A percentile compares a stretch with the other conserved stretches of the same genome.
phyloP scores from a whole-genome alignment of 1,140 invertebrate genomes.

The Mylabris phalerata region DNA sequence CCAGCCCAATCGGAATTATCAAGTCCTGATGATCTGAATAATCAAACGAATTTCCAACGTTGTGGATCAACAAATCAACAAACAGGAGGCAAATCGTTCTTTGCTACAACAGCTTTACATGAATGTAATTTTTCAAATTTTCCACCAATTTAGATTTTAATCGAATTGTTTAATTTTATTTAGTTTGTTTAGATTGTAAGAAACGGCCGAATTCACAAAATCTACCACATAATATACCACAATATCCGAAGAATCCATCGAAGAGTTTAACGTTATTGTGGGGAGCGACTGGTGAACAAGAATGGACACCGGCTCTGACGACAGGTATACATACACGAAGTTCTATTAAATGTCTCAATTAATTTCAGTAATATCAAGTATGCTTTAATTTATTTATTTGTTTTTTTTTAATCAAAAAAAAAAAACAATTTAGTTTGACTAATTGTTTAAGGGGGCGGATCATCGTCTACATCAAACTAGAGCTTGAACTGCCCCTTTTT shows the following conservation, averaged over 20 bases:
- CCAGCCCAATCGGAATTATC: constrained; percentile 48
- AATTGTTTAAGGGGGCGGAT: too few species aligned
- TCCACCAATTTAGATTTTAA: constrained; percentile 19
- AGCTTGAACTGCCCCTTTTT: too few species aligned
- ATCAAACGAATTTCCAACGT: constrained; percentile 10
- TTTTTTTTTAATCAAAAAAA: too few species aligned
- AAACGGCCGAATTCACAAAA: constrained; percentile 30
- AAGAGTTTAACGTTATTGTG: constrained; percentile 70
- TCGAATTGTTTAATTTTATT: background rate
- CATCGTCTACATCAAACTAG: too few species aligned
- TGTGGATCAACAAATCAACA: constrained; percentile 9
- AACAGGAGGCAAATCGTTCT: constrained; percentile 11
- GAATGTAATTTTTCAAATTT: constrained; percentile 29
- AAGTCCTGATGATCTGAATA: constrained; percentile 5
- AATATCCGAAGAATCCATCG: constrained; percentile 33
- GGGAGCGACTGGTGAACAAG: constrained; percentile 88
- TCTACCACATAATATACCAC: constrained; percentile 11
- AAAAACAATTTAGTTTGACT: too few species aligned
- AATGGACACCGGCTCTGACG: constrained; percentile 90
- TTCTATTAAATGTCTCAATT: too few species aligned
- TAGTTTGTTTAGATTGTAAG: constrained; percentile 33
- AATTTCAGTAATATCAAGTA: too few species aligned
- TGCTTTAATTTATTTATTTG: too few species aligned
- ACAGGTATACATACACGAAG: constrained; percentile 57
- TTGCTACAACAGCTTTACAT: constrained; percentile 24